Evolutionary conservation across 2,797 vertebrate species (phyloP), one percentile per base, ranked within the genome.

Genomic region (Acanthis flammea): DNA sequence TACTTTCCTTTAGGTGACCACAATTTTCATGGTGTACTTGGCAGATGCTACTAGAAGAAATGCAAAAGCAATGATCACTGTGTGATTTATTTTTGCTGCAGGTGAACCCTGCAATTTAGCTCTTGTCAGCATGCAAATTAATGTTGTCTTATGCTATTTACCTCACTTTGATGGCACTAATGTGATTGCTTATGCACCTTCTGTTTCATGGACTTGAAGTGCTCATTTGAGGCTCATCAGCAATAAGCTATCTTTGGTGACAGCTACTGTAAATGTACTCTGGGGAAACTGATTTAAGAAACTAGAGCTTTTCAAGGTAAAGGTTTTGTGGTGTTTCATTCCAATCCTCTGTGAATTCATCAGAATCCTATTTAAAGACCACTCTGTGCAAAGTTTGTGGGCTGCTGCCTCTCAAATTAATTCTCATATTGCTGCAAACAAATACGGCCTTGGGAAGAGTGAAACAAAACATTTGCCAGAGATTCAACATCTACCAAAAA

Each of bases 121-220:
- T 95, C 94, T 94, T 80, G 31, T 94, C 89, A 90, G 90, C 58
- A 84, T 80, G 91, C 75, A 96, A 95, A 97, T 94, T 94, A 96
- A 94, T 94, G 57, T 85, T 94, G 92, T 88, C 86, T 92, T 92
- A 63, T 31, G 91, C 66, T 90, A 45, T 96, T 97, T 94, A 96
- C 79, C 95, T 92, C 58, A 3, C 77, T 88, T 95, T 94, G 79
- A 86, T 72, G 41, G 75, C 72, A 81, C 84, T 96, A 51, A 67
- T 21, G 78, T 96, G 92, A 94, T 95, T 88, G 93, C 95, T 72
- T 75, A 60, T 65, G 61, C 30, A 90, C 72, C 51, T 95, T 89
- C 96, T 95, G 83, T 94, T 92, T 81, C 19, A 7, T 25, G 67
- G 87, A 60, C 65, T 90, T 83, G 77, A 94, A 90, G 61, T 39